Base-by-base conservation (phyloP, 2,797 vertebrate species). In the Alcedo quadribrachys region DNA sequence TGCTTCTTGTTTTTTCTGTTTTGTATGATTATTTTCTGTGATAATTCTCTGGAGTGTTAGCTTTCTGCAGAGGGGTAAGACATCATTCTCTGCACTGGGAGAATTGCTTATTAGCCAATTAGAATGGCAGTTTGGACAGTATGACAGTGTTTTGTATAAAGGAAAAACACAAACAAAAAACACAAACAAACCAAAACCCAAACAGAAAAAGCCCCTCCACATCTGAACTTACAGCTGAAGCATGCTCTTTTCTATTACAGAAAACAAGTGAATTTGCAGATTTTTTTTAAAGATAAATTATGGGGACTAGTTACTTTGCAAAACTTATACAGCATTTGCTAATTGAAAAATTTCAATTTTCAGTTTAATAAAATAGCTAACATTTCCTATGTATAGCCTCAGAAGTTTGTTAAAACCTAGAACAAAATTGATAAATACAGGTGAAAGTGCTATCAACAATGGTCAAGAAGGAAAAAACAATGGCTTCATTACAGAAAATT, bases 401-500 rank as follows among this genome's bases (percentile, higher is more conserved):
- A 54, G 9, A 30, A 6, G 27, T 50, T 60, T 79, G 32, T 75
- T 75, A 69, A 63, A 69, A 50, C 16, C 17, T 20, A 9, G 28
- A 54, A 78, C 81, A 69, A 67, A 73, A 46, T 25, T 37, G 25
- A 60, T 51, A 28, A 67, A 61, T 40, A 12, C 2, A 11, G 60
- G 42, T 76, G 40, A 33, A 81, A 68, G 15, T 0, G 0, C 30
- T 68, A 5, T 42, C 27, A 76, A 5, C 37, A 25, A 6, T 33
- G 25, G 12, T 74, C 30, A 51, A 69, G 35, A 81, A 81, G 40
- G 42, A 42, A 48, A 32, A 32, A 61, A 45, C 12, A 3, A 17
- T 21, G 12, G 5, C 46, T 66, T 12, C 0, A 0, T 70, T 77
- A 30, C 15, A 75, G 48, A 28, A 55, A 25, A 18, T 48, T 71